Percentiles rank a stretch among this genome's conserved stretches.
These are phyloP conservation scores for Eupeodes latifasciatus DNA, from an alignment of 2,888 invertebrate genomes.

Conservation along the genomic window DNA sequence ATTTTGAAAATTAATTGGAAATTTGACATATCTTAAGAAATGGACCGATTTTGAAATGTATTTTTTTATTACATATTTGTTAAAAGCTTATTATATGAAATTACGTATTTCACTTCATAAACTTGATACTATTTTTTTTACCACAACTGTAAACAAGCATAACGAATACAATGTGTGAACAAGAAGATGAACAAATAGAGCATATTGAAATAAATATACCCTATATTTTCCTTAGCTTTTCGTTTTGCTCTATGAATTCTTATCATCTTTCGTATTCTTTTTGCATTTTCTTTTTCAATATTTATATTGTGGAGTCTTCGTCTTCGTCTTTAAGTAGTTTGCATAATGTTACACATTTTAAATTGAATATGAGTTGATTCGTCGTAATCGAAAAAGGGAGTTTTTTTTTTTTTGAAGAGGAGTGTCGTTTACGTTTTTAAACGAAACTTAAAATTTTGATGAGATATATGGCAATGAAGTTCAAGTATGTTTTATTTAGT, in stretches of 20 bases:
- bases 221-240: background rate
- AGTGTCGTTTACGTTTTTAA: conserved; percentile 15
- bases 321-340: conserved; percentile 43
- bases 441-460: conserved; percentile 25
- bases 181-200: conserved; percentile 50
- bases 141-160: no score
- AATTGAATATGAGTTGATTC: conserved; percentile 23
- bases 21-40: no score
- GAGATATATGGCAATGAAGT: conserved; percentile 23
- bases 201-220: conserved; percentile 44
- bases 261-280: background rate
- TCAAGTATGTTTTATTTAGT: conserved; percentile 1
- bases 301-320: background rate
- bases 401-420: background rate
- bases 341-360: conserved; percentile 61
- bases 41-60: no score
- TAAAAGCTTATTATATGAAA: no score
- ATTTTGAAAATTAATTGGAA: no score
- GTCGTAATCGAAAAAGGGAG: background rate
- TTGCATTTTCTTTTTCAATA: background rate
- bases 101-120: no score
- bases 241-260: background rate
- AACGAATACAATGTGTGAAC: conserved; percentile 31
- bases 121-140: no score
- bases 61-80: no score